phyloP scores from a whole-genome alignment of 2,888 invertebrate genomes.

The Cremastinae sp. region DNA sequence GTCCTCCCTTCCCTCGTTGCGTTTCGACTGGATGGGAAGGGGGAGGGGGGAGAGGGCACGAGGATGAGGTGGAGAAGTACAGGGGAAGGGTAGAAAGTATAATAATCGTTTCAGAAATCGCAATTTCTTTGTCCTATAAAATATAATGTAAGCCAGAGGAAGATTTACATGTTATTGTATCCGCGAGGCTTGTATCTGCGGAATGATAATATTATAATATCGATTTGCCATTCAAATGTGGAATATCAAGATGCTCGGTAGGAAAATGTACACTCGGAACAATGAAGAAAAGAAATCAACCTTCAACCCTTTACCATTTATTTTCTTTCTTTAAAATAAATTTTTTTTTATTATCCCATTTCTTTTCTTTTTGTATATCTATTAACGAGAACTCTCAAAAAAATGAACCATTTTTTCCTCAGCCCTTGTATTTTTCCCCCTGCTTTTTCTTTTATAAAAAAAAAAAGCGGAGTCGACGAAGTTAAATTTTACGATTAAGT shows the following conservation, averaged over 20 bases:
- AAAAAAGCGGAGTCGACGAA: slow-evolving; percentile 14
- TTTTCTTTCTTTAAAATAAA: slow-evolving; percentile 9
- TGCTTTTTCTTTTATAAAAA: not conserved
- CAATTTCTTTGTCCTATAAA: slow-evolving; percentile 73
- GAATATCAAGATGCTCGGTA: slow-evolving; percentile 31
- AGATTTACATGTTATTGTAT: slow-evolving; percentile 59
- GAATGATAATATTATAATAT: slow-evolving; percentile 55
- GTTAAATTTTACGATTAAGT: slow-evolving; percentile 49
- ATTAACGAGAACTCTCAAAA: too few species aligned
- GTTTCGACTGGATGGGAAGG: not conserved
- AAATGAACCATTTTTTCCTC: too few species aligned
- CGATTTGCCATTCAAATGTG: slow-evolving; percentile 45
- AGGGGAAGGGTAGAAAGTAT: slow-evolving; percentile 18
- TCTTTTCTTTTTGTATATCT: not conserved
- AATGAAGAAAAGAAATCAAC: slow-evolving; percentile 16
- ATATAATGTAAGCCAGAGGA: slow-evolving; percentile 63
- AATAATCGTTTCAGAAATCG: slow-evolving; percentile 74
- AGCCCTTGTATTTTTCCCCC: too few species aligned
- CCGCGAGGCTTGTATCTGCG: slow-evolving; percentile 27
- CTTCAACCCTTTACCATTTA: slow-evolving; percentile 5
- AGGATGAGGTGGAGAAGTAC: slow-evolving; percentile 10
- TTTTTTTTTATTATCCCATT: not conserved
- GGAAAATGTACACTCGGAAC: slow-evolving; percentile 29
- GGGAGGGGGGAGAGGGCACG: slow-evolving; percentile 9
- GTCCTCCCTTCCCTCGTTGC: slow-evolving; percentile 7